Evolutionary conservation across 2,797 vertebrate genomes (phyloP), one percentile per base, ranked within the genome.

Genomic region (Bradypus variegatus): DNA sequence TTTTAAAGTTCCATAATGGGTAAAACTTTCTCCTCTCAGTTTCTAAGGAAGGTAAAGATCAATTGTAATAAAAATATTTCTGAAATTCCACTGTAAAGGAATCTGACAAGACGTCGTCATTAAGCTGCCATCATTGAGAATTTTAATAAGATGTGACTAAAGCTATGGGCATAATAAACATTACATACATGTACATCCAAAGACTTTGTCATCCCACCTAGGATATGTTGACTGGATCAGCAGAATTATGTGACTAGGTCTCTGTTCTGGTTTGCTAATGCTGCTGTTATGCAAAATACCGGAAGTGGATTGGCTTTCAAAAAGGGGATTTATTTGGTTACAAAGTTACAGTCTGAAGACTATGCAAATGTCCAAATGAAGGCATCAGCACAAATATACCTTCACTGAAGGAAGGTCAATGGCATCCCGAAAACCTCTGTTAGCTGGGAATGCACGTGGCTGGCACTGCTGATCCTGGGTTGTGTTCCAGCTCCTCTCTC

Each of bases 31-130:
- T 88, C 8, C 25, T 79, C 75, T 93, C 33, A 36, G 18, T 76
- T 9, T 87, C 58, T 77, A 36, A 25, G 25, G 58, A 90, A 77
- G 14, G 38, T 58, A 86, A 72, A 88, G 16, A 48, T 48, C 3
- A 88, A 60, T 89, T 90, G 31, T 41, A 48, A 81, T 90, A 89
- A 78, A 53, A 89, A 53, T 8, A 3, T 60, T 83, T 55, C 60
- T 90, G 89, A 79, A 88, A 67, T 58, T 33, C 15, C 27, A 53
- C 15, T 41, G 45, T 14, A n/a, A 64, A 79, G n/a, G 7, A 19
- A 41, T 38, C 72, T 23, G 65, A 78, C 33, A 64, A 29, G 16
- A 25, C 16, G 15, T 64, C 25, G 0, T 6, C 67, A 36, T 36
- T 76, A 48, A 21, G 2, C 41, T 88, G 29, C 36, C 38, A 86